A percentile compares a stretch with the other conserved stretches of the same genome.
These are phyloP conservation scores for Mus caroli DNA, from an alignment of 2,797 vertebrate species.

Conservation along the genomic window DNA sequence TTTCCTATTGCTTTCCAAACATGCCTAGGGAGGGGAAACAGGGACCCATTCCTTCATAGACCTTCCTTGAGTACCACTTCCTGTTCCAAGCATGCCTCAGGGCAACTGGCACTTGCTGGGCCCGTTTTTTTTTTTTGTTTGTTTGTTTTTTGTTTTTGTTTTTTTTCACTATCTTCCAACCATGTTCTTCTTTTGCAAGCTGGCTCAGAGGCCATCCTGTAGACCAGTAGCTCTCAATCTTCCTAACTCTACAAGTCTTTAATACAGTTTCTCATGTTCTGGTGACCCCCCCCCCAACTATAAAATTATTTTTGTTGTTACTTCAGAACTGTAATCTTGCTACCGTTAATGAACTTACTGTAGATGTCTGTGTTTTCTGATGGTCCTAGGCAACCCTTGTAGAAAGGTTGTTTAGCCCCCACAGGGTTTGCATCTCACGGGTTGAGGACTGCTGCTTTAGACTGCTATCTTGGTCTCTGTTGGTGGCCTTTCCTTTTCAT, in stretches of 20 bases:
- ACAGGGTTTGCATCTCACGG: too few relatives aligned
- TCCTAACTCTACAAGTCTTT: background rate
- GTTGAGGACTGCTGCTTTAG: background rate
- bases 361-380: background rate
- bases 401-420: background rate
- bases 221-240: background rate
- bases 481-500: background rate
- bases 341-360: background rate
- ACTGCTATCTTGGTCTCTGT: background rate
- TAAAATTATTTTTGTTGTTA: background rate
- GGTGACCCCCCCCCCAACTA: background rate
- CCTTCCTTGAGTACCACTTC: background rate
- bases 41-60: background rate
- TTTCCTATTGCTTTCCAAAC: slow-evolving; percentile 33
- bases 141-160: too few relatives aligned
- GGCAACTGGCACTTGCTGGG: background rate
- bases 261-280: background rate
- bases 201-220: background rate
- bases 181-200: background rate
- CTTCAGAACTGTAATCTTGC: background rate
- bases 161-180: background rate
- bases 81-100: background rate
- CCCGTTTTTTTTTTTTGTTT: too few relatives aligned
- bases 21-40: background rate
- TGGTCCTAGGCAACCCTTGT: background rate